Conservation (phyloP, 2,113 vertebrate species). For the Pholis gunnellus region DNA sequence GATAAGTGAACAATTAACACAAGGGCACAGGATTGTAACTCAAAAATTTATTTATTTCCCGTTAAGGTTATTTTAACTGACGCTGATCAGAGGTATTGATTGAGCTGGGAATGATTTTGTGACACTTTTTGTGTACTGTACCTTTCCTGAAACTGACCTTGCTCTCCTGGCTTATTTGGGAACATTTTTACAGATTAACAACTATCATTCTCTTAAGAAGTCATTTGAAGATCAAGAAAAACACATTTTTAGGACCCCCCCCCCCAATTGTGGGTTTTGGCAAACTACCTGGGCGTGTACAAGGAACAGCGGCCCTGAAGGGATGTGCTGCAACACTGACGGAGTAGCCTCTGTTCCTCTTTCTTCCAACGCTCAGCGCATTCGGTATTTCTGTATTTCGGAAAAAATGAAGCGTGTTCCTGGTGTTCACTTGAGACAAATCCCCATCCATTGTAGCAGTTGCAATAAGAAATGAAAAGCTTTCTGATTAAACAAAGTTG, state of each 20-base stretch:
- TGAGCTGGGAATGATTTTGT: not conserved
- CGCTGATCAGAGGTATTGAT: too few relatives aligned
- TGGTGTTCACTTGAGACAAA: not conserved
- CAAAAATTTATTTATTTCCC: not conserved
- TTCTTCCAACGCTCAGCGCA: not conserved
- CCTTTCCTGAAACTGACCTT: not conserved
- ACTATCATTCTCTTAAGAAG: not conserved
- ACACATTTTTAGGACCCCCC: not conserved
- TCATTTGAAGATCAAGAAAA: conserved; percentile 20
- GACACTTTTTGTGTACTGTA: not conserved
- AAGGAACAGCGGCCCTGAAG: not conserved
- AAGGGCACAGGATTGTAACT: not conserved
- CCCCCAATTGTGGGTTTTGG: conserved; percentile 8
- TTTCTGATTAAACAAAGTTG: not conserved
- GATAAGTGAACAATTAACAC: not conserved
- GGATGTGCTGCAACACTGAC: not conserved
- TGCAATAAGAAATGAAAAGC: not conserved
- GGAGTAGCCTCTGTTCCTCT: not conserved
- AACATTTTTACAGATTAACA: not conserved
- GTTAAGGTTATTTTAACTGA: not conserved
- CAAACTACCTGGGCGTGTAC: not conserved
- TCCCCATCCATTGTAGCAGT: not conserved
- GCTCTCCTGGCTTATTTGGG: not conserved
- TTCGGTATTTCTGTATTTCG: not conserved
- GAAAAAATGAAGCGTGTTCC: not conserved